These are phyloP conservation scores for Pitangus sulphuratus DNA, from an alignment of 2,797 vertebrate genomes.

Conservation along the genomic window DNA sequence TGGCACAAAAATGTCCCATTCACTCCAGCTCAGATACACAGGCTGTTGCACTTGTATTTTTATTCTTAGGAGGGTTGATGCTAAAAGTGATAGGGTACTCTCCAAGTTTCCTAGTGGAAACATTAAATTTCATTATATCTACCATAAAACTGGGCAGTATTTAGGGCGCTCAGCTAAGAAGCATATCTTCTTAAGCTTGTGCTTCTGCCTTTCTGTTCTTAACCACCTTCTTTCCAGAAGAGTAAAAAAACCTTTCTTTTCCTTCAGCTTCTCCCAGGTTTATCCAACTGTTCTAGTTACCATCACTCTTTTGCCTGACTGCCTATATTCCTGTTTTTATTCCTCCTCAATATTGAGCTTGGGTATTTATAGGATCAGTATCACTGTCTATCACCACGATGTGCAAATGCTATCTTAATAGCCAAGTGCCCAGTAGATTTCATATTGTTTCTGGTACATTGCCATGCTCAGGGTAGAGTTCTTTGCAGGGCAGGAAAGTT, in stretches of 20 bases:
- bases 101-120: not conserved
- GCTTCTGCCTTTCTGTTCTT: not conserved
- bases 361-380: not conserved
- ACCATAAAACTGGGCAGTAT: not conserved
- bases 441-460: not conserved
- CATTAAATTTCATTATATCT: not conserved
- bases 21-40: not conserved
- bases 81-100: not conserved
- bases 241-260: not conserved
- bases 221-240: not conserved
- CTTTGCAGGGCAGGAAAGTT: not conserved
- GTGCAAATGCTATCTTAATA: not conserved
- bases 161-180: not conserved
- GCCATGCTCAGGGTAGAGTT: not conserved
- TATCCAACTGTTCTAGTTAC: not conserved
- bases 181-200: not conserved
- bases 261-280: not conserved
- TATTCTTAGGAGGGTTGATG: not conserved
- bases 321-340: not conserved
- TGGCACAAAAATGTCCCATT: not conserved
- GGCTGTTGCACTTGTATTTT: not conserved
- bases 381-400: not conserved
- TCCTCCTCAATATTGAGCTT: not conserved
- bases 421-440: not conserved
- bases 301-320: not conserved